phyloP scores from a whole-genome alignment of 35 echinoderm and acorn worm species.

The Heliocidaris tuberculata region DNA sequence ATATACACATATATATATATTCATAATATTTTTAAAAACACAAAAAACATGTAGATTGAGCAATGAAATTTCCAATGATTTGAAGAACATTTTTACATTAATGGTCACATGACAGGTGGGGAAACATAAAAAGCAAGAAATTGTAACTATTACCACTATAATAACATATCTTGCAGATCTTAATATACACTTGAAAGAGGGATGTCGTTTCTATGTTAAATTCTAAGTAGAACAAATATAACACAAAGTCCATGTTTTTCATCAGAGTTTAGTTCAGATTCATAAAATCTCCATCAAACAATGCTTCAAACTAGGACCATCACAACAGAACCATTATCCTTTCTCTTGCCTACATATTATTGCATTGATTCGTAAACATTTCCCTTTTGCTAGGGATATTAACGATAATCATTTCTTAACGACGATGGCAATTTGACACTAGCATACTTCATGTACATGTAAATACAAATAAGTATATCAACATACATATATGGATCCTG shows the following conservation, averaged over 20 bases:
- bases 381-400: neutral
- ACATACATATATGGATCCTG: neutral
- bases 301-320: neutral
- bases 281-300: neutral
- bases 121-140: too few relatives aligned
- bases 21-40: too few relatives aligned
- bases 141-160: too few relatives aligned
- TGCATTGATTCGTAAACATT: neutral
- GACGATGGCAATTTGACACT: neutral
- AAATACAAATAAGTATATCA: neutral
- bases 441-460: neutral
- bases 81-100: too few relatives aligned
- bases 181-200: too few relatives aligned
- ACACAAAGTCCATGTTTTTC: neutral
- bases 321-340: neutral
- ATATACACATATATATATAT: too few relatives aligned
- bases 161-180: too few relatives aligned
- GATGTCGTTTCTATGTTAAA: too few relatives aligned
- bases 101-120: too few relatives aligned
- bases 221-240: too few relatives aligned
- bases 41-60: too few relatives aligned
- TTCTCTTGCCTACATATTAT: neutral
- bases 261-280: neutral
- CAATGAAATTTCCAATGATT: too few relatives aligned
- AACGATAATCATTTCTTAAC: neutral